Evolutionary conservation across 1,140 invertebrate genomes (phyloP), one percentile per base, ranked within the genome.

Genomic region (Drosophila nasuta): DNA sequence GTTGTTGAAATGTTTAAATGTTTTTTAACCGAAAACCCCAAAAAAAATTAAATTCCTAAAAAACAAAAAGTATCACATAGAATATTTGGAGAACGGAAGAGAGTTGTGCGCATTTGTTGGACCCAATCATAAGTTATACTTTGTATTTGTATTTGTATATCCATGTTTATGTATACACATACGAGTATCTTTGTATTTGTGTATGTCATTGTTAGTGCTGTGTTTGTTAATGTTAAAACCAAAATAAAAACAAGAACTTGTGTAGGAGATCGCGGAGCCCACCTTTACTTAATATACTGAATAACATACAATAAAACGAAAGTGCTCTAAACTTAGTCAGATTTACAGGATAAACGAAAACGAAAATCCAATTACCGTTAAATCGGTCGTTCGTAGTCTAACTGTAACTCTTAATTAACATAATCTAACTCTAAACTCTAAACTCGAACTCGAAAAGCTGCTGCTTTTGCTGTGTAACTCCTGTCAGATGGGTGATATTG

Each of bases 401-500:
- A 45, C 5, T 33, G 6, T 73, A 35, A 79, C 69, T 82, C 68
- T 33, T 33, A 33, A 25, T 25, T 25, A 25, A 25, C 20, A 25
- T 25, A 25, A 33, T 33, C 33, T 68, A 62, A 63, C 49, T 43
- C 33, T 67, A 66, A 66, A 63, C 71, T 45, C 58, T 20, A 6
- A 52, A 30, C 52, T 68, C 56, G 58, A 71, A 68, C 41, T 63
- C 33, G 30, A 57, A 57, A 75, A 77, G 64, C 67, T 77, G 82
- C 77, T 87, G 65, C 72, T 75, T 25, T 77, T 90, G 81, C 86
- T 86, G 70, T 86, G 73, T 91, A 92, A 92, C 91, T 92, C 91
- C 85, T 92, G 91, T 92, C 91, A 92, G 91, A 89, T 92, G 91
- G 91, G 91, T 91, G 90, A 91, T 91, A 91, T 78, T 78, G 65